Evolutionary conservation across 2,797 vertebrate species (phyloP).

Genomic region (Botia kubotai): DNA sequence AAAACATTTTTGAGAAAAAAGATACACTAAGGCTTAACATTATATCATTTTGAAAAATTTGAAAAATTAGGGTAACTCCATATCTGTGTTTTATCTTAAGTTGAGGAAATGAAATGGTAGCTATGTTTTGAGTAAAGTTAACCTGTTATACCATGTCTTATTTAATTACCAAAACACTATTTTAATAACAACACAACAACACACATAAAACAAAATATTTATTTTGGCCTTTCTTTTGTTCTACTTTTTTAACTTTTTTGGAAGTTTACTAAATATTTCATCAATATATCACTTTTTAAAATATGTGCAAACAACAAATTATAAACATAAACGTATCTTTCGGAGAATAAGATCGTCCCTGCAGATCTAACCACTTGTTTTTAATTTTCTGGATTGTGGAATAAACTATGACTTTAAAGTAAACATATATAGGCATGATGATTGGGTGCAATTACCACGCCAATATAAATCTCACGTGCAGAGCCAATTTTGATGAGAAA

Average conservation of each 20-base stretch:
- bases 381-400: background rate
- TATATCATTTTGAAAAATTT: background rate
- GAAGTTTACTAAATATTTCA: no score
- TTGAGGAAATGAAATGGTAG: background rate
- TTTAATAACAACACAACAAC: background rate
- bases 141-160: no score
- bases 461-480: constrained; percentile 57
- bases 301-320: background rate
- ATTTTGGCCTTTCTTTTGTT: background rate
- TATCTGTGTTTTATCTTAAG: background rate
- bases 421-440: constrained; percentile 3
- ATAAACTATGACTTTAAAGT: no score
- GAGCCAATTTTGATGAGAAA: constrained; percentile 53
- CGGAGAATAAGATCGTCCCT: background rate
- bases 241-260: no score
- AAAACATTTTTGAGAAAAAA: background rate
- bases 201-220: background rate
- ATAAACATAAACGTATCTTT: background rate
- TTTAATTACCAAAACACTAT: background rate
- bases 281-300: background rate
- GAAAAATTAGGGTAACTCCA: background rate
- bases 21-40: background rate
- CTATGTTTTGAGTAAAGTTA: background rate
- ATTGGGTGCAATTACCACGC: constrained; percentile 4
- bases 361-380: background rate